These are phyloP conservation scores for Heteromyza rotundicornis DNA, from an alignment of 2,888 invertebrate genomes.

Conservation along the genomic window DNA sequence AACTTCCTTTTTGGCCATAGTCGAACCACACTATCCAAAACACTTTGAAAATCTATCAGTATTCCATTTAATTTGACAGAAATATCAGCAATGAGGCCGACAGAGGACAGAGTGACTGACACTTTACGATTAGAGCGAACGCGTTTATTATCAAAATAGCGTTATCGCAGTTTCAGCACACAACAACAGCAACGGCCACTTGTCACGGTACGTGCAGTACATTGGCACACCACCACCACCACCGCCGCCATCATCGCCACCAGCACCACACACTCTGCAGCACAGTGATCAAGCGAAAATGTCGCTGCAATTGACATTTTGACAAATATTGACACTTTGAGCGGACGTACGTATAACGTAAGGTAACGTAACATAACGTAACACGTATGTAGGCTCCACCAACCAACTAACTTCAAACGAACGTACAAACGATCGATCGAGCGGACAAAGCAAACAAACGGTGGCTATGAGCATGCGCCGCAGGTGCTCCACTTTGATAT, in stretches of 20 bases:
- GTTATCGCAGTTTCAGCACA: conserved; percentile 1
- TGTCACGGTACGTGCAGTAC: background rate
- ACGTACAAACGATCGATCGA: too few relatives aligned
- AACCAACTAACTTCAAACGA: too few relatives aligned
- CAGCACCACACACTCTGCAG: background rate
- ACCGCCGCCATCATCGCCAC: background rate
- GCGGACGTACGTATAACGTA: too few relatives aligned
- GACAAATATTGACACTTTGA: conserved; percentile 57
- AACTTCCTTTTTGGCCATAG: too few relatives aligned
- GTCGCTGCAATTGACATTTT: conserved; percentile 58
- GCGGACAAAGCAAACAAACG: too few relatives aligned
- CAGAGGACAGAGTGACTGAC: too few relatives aligned
- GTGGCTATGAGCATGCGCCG: background rate
- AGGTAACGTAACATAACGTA: background rate
- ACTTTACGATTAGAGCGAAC: conserved; percentile 1
- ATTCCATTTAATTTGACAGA: too few relatives aligned
- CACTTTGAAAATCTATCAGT: too few relatives aligned
- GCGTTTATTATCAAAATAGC: conserved; percentile 1
- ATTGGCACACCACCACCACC: background rate
- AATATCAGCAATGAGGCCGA: too few relatives aligned
- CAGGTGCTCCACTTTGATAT: background rate
- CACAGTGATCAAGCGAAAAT: conserved; percentile 57
- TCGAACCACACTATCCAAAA: too few relatives aligned
- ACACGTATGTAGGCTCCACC: background rate
- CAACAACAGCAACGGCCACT: background rate